phyloP scores from a whole-genome alignment of 2,888 invertebrate species.

The Meloe dianella region DNA sequence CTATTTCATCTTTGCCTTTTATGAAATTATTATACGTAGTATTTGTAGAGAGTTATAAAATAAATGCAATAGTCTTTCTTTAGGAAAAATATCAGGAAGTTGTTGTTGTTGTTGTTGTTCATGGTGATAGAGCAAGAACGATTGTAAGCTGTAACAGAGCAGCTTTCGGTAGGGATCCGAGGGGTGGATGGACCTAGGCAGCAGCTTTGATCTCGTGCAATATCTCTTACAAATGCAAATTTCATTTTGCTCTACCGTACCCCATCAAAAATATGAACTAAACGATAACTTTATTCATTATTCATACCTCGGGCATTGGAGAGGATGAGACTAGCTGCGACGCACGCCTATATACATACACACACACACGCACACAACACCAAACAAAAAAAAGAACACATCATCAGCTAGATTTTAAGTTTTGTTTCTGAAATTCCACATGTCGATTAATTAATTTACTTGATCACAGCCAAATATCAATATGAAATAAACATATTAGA shows the following conservation, averaged over 20 bases:
- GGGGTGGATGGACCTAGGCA: conserved; percentile 45
- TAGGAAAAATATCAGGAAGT: background rate
- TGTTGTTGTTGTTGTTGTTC: background rate
- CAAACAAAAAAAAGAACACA: background rate
- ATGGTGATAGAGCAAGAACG: background rate
- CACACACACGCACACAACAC: background rate
- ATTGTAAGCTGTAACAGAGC: conserved; percentile 40
- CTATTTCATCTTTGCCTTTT: background rate
- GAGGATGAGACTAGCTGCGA: conserved; percentile 33
- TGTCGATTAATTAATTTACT: no score
- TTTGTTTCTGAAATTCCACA: no score
- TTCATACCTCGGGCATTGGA: conserved; percentile 62
- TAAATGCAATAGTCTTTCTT: background rate
- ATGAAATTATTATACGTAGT: background rate
- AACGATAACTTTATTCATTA: conserved; percentile 69
- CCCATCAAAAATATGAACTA: conserved; percentile 68
- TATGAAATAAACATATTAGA: no score
- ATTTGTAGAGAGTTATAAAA: background rate
- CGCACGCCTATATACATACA: conserved; percentile 24
- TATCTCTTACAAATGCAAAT: conserved; percentile 64
- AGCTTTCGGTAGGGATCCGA: conserved; percentile 37
- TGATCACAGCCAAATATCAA: no score
- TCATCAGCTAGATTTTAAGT: no score
- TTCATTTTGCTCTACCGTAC: conserved; percentile 62
- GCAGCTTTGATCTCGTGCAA: conserved; percentile 60